A percentile compares a stretch with the other conserved stretches of the same genome.
Conservation (phyloP, 2,797 vertebrate genomes). For the Streptopelia turtur region DNA sequence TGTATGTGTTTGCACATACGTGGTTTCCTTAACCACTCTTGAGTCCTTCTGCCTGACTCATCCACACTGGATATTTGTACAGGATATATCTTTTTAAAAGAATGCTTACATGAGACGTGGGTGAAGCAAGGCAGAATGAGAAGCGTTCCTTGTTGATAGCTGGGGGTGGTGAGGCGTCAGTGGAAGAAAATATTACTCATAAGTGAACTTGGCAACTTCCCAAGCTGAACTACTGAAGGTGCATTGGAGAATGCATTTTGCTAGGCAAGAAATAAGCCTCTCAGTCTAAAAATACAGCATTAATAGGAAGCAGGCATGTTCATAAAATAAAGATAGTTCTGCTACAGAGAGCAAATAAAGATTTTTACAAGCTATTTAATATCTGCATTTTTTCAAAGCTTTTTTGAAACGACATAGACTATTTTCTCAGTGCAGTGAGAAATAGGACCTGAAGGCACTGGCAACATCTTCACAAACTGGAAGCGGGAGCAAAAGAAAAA, state of each 20-base stretch:
- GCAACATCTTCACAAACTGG: background rate
- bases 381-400: background rate
- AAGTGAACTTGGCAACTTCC: slow-evolving; percentile 29
- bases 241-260: background rate
- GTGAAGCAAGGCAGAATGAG: slow-evolving; percentile 15
- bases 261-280: slow-evolving; percentile 25
- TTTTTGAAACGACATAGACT: background rate
- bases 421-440: background rate
- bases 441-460: slow-evolving; percentile 1
- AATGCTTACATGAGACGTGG: slow-evolving; percentile 20
- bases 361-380: background rate
- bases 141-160: slow-evolving; percentile 8
- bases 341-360: background rate
- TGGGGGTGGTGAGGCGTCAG: slow-evolving; percentile 26
- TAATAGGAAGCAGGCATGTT: background rate
- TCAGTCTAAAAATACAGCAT: background rate
- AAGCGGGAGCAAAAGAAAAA: background rate
- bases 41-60: slow-evolving; percentile 41
- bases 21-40: background rate
- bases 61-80: background rate
- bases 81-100: slow-evolving; percentile 33
- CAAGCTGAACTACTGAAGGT: slow-evolving; percentile 42
- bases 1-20: background rate
- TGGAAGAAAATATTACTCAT: slow-evolving; percentile 70
- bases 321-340: background rate